Conservation (phyloP, 2,797 vertebrate species). For the Sebastes kiyomatsui region DNA sequence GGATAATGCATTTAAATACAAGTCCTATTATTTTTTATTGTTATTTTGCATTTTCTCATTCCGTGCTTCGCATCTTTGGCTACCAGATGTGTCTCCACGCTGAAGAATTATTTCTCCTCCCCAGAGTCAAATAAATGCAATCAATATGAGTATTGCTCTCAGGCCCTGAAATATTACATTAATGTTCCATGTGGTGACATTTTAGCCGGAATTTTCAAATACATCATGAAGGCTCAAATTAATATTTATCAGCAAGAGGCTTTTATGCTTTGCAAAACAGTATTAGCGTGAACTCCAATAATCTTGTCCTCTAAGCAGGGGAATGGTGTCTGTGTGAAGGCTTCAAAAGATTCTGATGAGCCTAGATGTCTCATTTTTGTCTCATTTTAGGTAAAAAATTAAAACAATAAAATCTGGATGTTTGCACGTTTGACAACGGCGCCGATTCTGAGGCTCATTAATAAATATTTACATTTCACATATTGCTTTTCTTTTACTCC, state of each 20-base stretch:
- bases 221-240: conserved; percentile 99
- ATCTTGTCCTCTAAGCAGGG: conserved; percentile 80
- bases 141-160: conserved; percentile 99
- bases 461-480: conserved; percentile 46
- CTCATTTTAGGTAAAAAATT: conserved; percentile 9
- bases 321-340: conserved; percentile 69
- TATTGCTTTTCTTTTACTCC: conserved; percentile 48
- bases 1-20: conserved; percentile 88
- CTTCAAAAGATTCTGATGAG: conserved; percentile 63
- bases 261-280: conserved; percentile 99
- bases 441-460: not conserved
- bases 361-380: conserved; percentile 33
- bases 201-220: conserved; percentile 99
- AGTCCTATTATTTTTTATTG: conserved; percentile 92
- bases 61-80: conserved; percentile 97
- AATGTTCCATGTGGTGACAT: conserved; percentile 99
- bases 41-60: conserved; percentile 98
- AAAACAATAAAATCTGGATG: not conserved
- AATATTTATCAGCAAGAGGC: conserved; percentile 99
- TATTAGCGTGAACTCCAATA: conserved; percentile 94
- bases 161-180: conserved; percentile 99
- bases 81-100: conserved; percentile 99
- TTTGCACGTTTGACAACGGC: not conserved
- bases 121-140: conserved; percentile 99
- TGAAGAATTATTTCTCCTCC: conserved; percentile 99